Evolutionary conservation across 2,888 invertebrate species (phyloP).

Genomic region (Aspidiotus rigidus): DNA sequence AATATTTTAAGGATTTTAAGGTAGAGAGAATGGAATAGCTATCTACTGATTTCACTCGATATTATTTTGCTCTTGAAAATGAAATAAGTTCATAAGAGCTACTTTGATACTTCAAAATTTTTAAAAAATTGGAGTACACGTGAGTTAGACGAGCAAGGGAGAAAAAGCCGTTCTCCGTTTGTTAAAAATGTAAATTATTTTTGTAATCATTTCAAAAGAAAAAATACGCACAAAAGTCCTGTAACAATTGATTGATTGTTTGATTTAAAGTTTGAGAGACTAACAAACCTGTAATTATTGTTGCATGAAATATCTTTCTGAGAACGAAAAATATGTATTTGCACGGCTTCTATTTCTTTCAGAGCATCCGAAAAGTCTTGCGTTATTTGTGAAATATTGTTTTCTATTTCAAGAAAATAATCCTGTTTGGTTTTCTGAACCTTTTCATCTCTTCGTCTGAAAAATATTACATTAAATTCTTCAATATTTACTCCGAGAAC

Average conservation of each 20-base stretch:
- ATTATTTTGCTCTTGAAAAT: no score
- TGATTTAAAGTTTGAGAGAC: not conserved
- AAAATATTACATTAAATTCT: no score
- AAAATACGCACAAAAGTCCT: no score
- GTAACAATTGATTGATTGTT: no score
- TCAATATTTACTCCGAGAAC: no score
- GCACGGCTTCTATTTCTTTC: not conserved
- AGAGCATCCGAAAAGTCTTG: not conserved
- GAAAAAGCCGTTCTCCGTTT: no score
- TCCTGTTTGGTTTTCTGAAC: not conserved
- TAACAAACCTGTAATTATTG: not conserved
- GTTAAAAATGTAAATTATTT: no score
- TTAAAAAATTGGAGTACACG: no score
- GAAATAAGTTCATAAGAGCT: no score
- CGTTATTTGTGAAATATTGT: not conserved
- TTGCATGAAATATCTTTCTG: not conserved
- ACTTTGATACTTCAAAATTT: no score
- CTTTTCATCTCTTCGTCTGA: not conserved
- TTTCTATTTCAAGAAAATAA: not conserved
- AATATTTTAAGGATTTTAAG: not conserved
- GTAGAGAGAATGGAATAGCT: not conserved
- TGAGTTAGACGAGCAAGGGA: no score
- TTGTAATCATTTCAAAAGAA: no score
- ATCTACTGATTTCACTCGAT: not conserved
- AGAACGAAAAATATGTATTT: not conserved